phyloP scores from a whole-genome alignment of 2,113 vertebrate species.

The Aplodontia rufa region DNA sequence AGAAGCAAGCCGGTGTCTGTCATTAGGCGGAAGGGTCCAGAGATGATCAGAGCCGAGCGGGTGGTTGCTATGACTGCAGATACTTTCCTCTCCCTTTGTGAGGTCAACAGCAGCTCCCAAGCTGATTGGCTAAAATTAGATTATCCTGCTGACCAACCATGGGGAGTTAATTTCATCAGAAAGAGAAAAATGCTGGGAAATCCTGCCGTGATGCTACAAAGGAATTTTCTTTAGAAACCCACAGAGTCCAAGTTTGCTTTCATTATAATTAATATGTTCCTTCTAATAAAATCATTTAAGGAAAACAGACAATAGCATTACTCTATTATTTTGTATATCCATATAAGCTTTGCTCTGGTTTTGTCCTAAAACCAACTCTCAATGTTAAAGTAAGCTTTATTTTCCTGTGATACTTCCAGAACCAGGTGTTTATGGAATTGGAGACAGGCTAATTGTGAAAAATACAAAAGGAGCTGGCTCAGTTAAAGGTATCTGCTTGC shows the following conservation, averaged over 20 bases:
- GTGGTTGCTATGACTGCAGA: constrained; percentile 89
- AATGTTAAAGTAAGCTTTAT: constrained; percentile 81
- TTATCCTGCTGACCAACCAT: constrained; percentile 86
- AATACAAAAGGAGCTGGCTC: constrained; percentile 79
- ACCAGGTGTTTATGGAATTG: constrained; percentile 79
- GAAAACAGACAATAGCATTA: constrained; percentile 83
- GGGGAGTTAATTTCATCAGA: constrained; percentile 88
- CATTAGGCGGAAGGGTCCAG: constrained; percentile 86
- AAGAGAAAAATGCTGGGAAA: constrained; percentile 86
- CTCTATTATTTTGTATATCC: constrained; percentile 80
- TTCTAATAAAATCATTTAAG: constrained; percentile 86
- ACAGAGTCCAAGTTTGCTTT: constrained; percentile 82
- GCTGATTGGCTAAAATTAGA: constrained; percentile 89
- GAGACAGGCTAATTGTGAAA: constrained; percentile 82
- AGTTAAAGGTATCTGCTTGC: constrained; percentile 73
- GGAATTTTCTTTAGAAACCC: constrained; percentile 87
- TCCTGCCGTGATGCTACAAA: constrained; percentile 83
- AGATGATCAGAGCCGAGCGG: constrained; percentile 83
- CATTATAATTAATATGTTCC: constrained; percentile 86
- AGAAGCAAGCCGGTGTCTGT: constrained; percentile 88
- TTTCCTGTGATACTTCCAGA: constrained; percentile 79
- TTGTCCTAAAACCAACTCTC: constrained; percentile 78
- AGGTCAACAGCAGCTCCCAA: constrained; percentile 89
- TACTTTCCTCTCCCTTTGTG: constrained; percentile 84
- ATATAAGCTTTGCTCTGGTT: constrained; percentile 82